These are phyloP conservation scores for Drosophila multiciliata DNA, from an alignment of 2,888 invertebrate species.

Conservation along the genomic window DNA sequence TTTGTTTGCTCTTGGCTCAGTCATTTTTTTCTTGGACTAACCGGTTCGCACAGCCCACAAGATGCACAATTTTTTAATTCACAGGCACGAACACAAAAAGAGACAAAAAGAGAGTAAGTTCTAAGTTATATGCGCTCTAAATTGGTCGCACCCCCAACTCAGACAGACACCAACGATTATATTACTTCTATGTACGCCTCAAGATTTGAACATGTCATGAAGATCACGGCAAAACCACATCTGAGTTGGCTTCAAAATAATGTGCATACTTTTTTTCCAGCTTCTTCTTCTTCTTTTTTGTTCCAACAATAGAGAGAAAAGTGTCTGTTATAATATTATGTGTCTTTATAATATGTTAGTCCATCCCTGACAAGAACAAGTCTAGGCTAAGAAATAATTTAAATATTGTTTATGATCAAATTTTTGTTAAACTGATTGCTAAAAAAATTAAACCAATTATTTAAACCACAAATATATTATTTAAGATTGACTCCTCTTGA, in stretches of 20 bases:
- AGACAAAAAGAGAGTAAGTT: neutral
- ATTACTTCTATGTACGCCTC: neutral
- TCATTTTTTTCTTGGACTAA: conserved; percentile 16
- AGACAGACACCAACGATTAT: neutral
- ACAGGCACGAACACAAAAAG: conserved; percentile 3
- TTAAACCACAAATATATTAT: neutral
- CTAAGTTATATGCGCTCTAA: neutral
- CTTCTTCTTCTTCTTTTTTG: neutral
- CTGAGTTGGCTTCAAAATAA: neutral
- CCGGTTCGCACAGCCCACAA: conserved; percentile 36
- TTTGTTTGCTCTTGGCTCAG: neutral
- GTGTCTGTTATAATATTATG: neutral
- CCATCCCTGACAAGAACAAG: too few species aligned
- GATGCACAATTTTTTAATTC: conserved; percentile 13
- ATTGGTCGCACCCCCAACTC: neutral
- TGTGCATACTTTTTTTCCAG: neutral
- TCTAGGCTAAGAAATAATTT: neutral
- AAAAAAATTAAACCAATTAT: neutral
- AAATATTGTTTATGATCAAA: neutral
- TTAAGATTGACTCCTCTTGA: too few species aligned
- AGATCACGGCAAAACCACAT: neutral
- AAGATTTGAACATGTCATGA: neutral
- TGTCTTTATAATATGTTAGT: neutral
- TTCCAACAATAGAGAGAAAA: neutral
- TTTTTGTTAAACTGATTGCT: neutral